A percentile compares a stretch with the other conserved stretches of the same genome.
These are phyloP conservation scores for Tachina grossa DNA, from an alignment of 2,888 invertebrate species.

Conservation along the genomic window DNA sequence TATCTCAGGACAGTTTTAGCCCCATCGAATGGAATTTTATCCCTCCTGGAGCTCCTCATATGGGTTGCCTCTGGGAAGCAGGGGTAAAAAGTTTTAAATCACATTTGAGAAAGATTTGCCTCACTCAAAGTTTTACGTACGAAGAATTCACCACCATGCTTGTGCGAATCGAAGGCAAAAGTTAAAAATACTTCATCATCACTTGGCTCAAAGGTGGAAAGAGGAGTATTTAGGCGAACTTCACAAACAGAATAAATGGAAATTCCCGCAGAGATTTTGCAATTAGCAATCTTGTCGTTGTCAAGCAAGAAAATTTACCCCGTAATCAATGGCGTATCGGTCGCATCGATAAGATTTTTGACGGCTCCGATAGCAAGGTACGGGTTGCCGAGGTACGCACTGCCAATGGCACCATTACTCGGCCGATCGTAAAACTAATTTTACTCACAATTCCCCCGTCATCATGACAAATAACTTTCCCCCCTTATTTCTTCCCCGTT, in stretches of 20 bases:
- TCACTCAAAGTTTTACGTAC: no score
- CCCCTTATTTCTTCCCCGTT: neutral
- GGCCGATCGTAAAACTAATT: neutral
- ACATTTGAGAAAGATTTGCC: no score
- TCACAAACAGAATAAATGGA: neutral
- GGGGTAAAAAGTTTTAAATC: no score
- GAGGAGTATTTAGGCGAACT: neutral
- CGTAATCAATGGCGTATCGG: slow-evolving; percentile 9
- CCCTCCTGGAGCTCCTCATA: neutral
- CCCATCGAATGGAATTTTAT: neutral
- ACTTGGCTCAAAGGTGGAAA: neutral
- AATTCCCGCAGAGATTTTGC: neutral
- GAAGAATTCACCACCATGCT: no score
- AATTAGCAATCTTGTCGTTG: neutral
- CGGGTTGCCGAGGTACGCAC: slow-evolving; percentile 2
- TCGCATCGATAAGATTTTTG: neutral
- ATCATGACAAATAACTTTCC: neutral
- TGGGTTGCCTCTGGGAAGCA: neutral
- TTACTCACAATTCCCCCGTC: neutral
- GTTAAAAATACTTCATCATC: neutral
- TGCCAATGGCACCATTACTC: neutral
- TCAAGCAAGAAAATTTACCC: slow-evolving; percentile 1
- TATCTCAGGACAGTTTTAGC: neutral
- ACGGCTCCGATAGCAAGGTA: neutral
- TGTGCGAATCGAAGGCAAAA: neutral